A percentile compares a stretch with the other conserved stretches of the same genome.
Evolutionary conservation across 2,888 invertebrate species (phyloP).

Genomic region (Tortricodes alternella): DNA sequence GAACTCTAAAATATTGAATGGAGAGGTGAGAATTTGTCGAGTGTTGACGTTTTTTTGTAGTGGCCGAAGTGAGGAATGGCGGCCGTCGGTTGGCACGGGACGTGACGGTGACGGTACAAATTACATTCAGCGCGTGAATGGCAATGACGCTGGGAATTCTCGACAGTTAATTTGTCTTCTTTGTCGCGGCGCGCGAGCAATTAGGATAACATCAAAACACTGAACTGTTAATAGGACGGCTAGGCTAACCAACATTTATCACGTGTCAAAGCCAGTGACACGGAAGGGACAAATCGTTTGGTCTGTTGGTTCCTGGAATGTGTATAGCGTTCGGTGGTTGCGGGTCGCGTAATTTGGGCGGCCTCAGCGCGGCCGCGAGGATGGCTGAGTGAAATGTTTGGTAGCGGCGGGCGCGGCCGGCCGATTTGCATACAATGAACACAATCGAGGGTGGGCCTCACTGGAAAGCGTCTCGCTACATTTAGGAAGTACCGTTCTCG

Average conservation of each 20-base stretch:
- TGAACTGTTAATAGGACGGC: constrained; percentile 15
- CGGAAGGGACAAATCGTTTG: constrained; percentile 73
- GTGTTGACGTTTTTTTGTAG: constrained; percentile 39
- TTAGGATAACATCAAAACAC: constrained; percentile 41
- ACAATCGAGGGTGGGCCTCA: constrained; percentile 64
- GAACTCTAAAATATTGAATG: constrained; percentile 39
- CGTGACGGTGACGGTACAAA: constrained; percentile 45
- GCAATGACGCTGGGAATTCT: constrained; percentile 54
- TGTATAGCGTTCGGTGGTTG: constrained; percentile 51
- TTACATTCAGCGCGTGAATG: constrained; percentile 56
- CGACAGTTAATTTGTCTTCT: constrained; percentile 52
- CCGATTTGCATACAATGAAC: constrained; percentile 75
- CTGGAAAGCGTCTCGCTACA: constrained; percentile 62
- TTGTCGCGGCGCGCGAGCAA: constrained; percentile 38
- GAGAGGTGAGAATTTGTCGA: constrained; percentile 45
- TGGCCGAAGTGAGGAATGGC: constrained; percentile 41
- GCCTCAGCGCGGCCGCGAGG: constrained; percentile 52
- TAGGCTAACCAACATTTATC: constrained; percentile 37
- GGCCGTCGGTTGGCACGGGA: constrained; percentile 38
- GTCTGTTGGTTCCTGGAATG: constrained; percentile 58
- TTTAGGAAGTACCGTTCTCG: constrained; percentile 72
- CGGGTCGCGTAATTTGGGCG: constrained; percentile 60
- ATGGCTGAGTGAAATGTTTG: constrained; percentile 66
- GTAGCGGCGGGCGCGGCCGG: constrained; percentile 63
- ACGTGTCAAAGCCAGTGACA: constrained; percentile 59